Evolutionary conservation across 30 jellyfish, hydroid and myxozoan genomes (phyloP).

Genomic region (Phacellophora camtschatica): DNA sequence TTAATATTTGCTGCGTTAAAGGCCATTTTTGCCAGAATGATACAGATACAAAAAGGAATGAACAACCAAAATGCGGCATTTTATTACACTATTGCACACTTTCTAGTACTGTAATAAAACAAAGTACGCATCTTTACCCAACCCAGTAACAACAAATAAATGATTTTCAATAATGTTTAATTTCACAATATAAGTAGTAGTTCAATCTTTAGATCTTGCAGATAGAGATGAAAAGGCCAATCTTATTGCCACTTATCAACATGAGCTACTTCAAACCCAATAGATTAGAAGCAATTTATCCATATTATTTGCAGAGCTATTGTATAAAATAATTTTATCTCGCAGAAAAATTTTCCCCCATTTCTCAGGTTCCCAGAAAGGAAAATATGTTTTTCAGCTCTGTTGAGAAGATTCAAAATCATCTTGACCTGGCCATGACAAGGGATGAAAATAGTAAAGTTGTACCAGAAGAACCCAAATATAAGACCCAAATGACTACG

Average conservation of each 20-base stretch:
- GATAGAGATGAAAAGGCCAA: neutral
- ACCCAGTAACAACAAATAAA: neutral
- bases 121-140: constrained; percentile 13
- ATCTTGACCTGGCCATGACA: constrained; percentile 14
- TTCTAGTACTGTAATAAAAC: neutral
- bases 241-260: neutral
- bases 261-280: neutral
- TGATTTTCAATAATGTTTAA: neutral
- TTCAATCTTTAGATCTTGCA: neutral
- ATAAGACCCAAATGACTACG: constrained; percentile 1
- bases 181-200: neutral
- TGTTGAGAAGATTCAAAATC: neutral
- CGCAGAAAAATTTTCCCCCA: too few relatives aligned
- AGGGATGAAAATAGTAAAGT: neutral
- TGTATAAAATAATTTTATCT: too few relatives aligned
- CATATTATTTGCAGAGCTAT: too few relatives aligned
- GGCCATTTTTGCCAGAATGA: constrained; percentile 10
- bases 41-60: neutral
- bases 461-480: constrained; percentile 30
- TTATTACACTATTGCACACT: neutral
- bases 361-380: too few relatives aligned
- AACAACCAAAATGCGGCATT: constrained; percentile 5
- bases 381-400: too few relatives aligned
- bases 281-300: neutral
- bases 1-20: neutral